Evolutionary conservation across 2,113 vertebrate species (phyloP).

Genomic region (Enhydra lutris): DNA sequence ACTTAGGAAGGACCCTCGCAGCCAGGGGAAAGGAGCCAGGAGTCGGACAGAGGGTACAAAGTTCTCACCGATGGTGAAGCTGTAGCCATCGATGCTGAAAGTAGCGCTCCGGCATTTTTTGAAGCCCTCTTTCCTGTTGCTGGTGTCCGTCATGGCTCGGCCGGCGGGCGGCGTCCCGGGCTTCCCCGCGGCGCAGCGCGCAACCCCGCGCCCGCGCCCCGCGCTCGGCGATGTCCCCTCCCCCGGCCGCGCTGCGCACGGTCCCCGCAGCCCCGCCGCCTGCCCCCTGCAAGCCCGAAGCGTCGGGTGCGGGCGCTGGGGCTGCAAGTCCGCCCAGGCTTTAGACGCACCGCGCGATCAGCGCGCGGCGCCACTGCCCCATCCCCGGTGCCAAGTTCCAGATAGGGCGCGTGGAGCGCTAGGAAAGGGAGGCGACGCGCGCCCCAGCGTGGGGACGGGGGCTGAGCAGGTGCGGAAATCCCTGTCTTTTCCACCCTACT

Average conservation of each 20-base stretch:
- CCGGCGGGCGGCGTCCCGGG: not conserved
- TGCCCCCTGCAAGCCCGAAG: not conserved
- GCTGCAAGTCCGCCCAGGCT: not conserved
- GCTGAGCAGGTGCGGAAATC: not conserved
- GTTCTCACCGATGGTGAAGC: conserved; percentile 95
- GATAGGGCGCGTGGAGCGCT: not conserved
- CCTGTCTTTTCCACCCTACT: not conserved
- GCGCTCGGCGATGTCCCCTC: not conserved
- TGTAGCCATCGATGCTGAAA: conserved; percentile 97
- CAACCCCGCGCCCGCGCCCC: not conserved
- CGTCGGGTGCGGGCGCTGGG: not conserved
- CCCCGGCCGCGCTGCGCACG: not conserved
- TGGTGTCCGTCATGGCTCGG: conserved; percentile 89
- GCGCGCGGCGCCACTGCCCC: not conserved
- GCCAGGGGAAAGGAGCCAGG: not conserved
- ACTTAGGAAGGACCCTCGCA: not conserved
- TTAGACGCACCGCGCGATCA: not conserved
- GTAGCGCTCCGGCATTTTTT: conserved; percentile 95
- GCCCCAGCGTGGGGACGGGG: not conserved
- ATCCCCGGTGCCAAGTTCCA: not conserved
- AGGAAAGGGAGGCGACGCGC: not conserved
- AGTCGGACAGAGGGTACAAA: not conserved
- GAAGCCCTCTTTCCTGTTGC: conserved; percentile 92
- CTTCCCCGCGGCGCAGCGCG: not conserved
- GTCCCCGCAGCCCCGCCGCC: not conserved